Evolutionary conservation across 1,140 invertebrate genomes (phyloP).

Genomic region (Saxidomus purpurata): DNA sequence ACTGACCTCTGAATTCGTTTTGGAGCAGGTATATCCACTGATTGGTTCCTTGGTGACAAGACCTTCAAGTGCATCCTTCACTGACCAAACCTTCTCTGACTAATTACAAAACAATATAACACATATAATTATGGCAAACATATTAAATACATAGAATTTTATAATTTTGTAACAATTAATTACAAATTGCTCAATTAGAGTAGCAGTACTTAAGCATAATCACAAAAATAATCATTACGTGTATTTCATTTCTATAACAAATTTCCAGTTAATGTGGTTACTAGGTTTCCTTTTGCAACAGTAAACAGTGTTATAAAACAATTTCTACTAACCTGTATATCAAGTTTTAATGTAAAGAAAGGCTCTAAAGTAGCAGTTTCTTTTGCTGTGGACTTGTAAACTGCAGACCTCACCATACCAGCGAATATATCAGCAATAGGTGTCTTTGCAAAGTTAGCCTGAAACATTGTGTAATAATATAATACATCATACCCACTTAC

Average conservation of each 20-base stretch:
- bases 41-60: conserved; percentile 93
- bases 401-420: conserved; percentile 94
- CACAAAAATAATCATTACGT: no score
- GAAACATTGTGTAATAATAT: conserved; percentile 40
- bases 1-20: conserved; percentile 92
- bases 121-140: neutral
- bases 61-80: conserved; percentile 94
- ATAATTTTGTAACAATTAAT: no score
- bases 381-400: conserved; percentile 91
- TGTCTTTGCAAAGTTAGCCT: conserved; percentile 93
- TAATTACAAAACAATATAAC: conserved; percentile 85
- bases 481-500: no score
- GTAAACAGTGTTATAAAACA: no score
- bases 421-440: conserved; percentile 97
- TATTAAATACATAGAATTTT: no score
- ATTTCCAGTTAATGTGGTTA: no score
- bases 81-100: conserved; percentile 90
- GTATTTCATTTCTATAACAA: no score
- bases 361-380: conserved; percentile 93
- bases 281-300: no score
- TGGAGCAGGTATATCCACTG: conserved; percentile 93
- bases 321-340: conserved; percentile 96
- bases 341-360: conserved; percentile 97
- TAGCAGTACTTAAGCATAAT: no score
- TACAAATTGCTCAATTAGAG: no score